These are phyloP conservation scores for Hirudo medicinalis DNA, from an alignment of 1,140 invertebrate species.

Conservation along the genomic window DNA sequence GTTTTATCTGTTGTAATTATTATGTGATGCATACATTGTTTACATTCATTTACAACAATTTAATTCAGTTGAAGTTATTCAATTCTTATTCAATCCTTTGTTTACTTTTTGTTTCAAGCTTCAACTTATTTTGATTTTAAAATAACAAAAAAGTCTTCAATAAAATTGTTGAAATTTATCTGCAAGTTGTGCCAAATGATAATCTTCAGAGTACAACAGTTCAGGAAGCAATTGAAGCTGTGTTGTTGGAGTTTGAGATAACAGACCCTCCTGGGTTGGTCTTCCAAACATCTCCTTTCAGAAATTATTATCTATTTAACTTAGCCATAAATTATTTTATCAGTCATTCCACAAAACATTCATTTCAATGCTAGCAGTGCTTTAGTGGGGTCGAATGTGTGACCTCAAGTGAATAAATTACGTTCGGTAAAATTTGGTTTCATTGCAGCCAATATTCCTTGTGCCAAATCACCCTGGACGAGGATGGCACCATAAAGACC, in stretches of 20 bases:
- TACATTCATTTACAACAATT: not conserved
- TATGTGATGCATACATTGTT: not conserved
- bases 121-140: not conserved
- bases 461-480: conserved; percentile 85
- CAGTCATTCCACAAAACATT: no score
- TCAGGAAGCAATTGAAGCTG: conserved; percentile 91
- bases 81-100: not conserved
- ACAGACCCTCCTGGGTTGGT: conserved; percentile 55
- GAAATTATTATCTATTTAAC: no score
- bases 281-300: not conserved
- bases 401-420: no score
- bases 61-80: no score
- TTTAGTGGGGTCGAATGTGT: no score
- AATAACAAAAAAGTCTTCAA: not conserved
- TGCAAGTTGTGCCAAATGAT: no score
- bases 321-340: no score
- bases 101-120: not conserved
- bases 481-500: conserved; percentile 88
- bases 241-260: conserved; percentile 88
- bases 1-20: no score
- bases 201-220: conserved; percentile 76
- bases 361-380: no score
- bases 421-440: not conserved
- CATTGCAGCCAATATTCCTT: conserved; percentile 62
- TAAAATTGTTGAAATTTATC: no score